These are phyloP conservation scores for Petrocephalus schoutedeni DNA, from an alignment of 2,797 vertebrate genomes.

Conservation along the genomic window DNA sequence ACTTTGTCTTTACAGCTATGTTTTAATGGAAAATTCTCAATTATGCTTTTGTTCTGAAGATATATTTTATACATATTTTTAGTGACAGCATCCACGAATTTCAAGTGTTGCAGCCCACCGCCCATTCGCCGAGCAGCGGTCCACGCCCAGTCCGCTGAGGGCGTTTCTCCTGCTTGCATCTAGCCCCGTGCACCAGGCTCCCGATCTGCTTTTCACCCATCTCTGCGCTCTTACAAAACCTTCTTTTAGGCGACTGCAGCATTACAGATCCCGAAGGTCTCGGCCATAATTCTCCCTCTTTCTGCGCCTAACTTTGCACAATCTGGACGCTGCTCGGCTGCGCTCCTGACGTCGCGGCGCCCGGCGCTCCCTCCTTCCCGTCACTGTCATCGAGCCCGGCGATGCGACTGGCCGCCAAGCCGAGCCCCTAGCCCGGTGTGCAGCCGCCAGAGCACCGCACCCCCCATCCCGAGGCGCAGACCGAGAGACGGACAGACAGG, in stretches of 20 bases:
- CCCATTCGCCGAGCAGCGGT: neutral
- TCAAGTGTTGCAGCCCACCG: neutral
- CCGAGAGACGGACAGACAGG: conserved; percentile 40
- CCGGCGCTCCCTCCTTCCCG: conserved; percentile 48
- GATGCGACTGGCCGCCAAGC: conserved; percentile 68
- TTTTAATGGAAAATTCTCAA: neutral
- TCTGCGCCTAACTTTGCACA: neutral
- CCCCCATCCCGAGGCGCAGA: conserved; percentile 26
- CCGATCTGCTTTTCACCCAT: neutral
- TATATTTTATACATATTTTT: neutral
- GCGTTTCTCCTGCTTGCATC: neutral
- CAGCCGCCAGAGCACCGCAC: conserved; percentile 50
- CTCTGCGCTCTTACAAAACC: neutral
- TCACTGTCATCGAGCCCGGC: conserved; percentile 53
- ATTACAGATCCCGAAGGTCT: neutral
- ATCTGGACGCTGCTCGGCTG: conserved; percentile 9
- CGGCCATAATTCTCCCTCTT: neutral
- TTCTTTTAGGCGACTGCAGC: neutral
- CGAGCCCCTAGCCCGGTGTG: conserved; percentile 58
- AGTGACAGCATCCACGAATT: neutral
- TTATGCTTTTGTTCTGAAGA: neutral
- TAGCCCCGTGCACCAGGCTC: neutral
- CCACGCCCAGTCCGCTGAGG: neutral
- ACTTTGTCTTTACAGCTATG: neutral
- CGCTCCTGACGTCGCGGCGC: conserved; percentile 70